Conservation (phyloP, 1,140 invertebrate species). For the Akabosia matsudoensis region DNA sequence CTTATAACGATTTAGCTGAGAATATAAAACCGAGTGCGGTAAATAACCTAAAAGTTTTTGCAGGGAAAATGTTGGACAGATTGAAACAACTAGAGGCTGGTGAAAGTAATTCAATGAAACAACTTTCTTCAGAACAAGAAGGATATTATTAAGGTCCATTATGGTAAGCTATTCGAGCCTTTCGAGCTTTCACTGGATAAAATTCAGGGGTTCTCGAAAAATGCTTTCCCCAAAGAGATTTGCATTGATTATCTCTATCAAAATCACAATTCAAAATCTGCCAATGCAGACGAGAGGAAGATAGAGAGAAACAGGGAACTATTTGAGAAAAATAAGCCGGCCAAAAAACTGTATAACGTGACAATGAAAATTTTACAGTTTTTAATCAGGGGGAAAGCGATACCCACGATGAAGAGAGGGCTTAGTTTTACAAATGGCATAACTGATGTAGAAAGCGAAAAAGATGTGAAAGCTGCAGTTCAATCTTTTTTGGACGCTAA, state of each 20-base stretch:
- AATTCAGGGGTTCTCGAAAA: not conserved
- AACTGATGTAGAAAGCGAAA: not conserved
- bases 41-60: not conserved
- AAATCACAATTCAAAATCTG: not conserved
- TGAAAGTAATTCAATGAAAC: not conserved
- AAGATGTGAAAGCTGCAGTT: not conserved
- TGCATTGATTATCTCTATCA: not conserved
- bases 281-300: not conserved
- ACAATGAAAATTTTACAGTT: not conserved
- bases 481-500: not conserved
- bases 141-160: not conserved
- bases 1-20: not conserved
- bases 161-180: constrained; percentile 5
- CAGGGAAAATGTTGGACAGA: not conserved
- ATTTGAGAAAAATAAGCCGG: not conserved
- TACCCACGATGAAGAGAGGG: not conserved
- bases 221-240: not conserved
- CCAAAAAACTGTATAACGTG: not conserved
- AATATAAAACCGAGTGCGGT: not conserved
- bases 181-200: not conserved
- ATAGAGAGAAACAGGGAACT: not conserved
- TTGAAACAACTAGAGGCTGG: not conserved
- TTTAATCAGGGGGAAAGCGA: not conserved
- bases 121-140: not conserved
- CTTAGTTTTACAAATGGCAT: not conserved